Percentiles rank a stretch among this genome's conserved stretches.
Evolutionary conservation across 1,140 invertebrate species (phyloP).

Genomic region (Papilio dardanus): DNA sequence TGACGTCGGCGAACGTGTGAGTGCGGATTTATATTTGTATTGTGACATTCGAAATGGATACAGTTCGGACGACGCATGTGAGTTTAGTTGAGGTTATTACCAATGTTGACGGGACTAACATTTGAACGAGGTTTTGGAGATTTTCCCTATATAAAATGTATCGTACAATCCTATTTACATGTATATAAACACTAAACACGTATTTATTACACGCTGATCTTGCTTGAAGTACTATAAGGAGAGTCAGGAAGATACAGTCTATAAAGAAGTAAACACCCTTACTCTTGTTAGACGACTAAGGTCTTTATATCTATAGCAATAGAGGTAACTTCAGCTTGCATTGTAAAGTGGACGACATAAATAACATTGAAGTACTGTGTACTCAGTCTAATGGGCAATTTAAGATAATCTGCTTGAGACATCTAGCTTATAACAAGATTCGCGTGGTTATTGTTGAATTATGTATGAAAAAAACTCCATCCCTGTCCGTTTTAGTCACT

Average conservation of each 20-base stretch:
- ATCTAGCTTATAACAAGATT: conserved; percentile 60
- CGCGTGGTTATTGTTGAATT: conserved; percentile 59
- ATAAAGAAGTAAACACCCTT: conserved; percentile 9
- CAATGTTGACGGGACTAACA: conserved; percentile 2
- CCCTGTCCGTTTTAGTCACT: background rate
- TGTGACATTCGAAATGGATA: conserved; percentile 64
- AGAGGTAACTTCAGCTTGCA: conserved; percentile 39
- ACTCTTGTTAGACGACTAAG: conserved; percentile 1
- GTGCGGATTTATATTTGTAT: conserved; percentile 68
- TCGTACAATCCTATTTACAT: background rate
- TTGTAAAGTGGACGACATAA: conserved; percentile 37
- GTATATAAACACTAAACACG: conserved; percentile 41
- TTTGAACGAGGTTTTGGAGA: background rate
- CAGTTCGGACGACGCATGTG: conserved; percentile 55
- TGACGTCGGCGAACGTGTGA: conserved; percentile 68
- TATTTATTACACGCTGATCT: conserved; percentile 44
- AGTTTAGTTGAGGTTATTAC: conserved; percentile 47
- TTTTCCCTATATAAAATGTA: background rate
- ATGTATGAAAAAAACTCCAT: conserved; percentile 50
- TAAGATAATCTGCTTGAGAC: conserved; percentile 65
- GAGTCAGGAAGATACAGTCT: conserved; percentile 41
- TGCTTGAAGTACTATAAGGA: conserved; percentile 45
- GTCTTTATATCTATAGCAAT: conserved; percentile 20
- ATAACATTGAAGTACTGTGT: conserved; percentile 44
- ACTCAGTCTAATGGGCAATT: conserved; percentile 67